These are phyloP conservation scores for Episyrphus balteatus DNA, from an alignment of 1,140 invertebrate genomes.

Conservation along the genomic window DNA sequence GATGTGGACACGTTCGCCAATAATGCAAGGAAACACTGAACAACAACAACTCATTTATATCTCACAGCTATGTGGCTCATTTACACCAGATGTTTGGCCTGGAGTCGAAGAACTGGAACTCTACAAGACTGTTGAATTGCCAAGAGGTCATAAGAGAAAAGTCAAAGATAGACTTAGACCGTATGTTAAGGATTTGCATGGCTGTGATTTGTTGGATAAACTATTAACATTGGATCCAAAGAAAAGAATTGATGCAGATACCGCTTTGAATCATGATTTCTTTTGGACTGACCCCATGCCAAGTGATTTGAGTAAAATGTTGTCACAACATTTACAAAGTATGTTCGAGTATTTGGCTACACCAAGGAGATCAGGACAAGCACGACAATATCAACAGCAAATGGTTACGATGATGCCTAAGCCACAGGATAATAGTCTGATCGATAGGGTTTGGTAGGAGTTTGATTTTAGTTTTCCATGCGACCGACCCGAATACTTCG, in stretches of 20 bases:
- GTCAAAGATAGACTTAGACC: slow-evolving; percentile 82
- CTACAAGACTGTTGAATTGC: slow-evolving; percentile 83
- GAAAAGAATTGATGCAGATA: slow-evolving; percentile 83
- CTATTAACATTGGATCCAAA: slow-evolving; percentile 83
- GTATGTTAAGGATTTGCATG: slow-evolving; percentile 86
- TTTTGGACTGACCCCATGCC: slow-evolving; percentile 98
- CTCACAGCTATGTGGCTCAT: slow-evolving; percentile 92
- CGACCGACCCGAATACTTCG: too few relatives aligned
- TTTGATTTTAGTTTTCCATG: too few relatives aligned
- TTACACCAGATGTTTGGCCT: slow-evolving; percentile 89
- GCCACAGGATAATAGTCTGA: slow-evolving; percentile 35
- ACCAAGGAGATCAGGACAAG: slow-evolving; percentile 56
- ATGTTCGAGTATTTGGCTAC: slow-evolving; percentile 96
- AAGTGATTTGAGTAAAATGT: slow-evolving; percentile 81
- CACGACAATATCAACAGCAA: slow-evolving; percentile 56
- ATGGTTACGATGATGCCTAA: slow-evolving; percentile 31
- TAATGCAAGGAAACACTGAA: slow-evolving; percentile 88
- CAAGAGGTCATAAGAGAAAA: slow-evolving; percentile 83
- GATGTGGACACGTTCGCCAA: slow-evolving; percentile 92
- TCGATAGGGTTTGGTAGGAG: slow-evolving; percentile 33
- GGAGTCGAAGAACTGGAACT: slow-evolving; percentile 87
- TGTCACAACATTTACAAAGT: slow-evolving; percentile 84
- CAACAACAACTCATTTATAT: slow-evolving; percentile 94
- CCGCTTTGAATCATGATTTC: slow-evolving; percentile 93
- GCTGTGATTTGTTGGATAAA: slow-evolving; percentile 89